Evolutionary conservation across 2,888 invertebrate species (phyloP), one percentile per base, ranked within the genome.

Genomic region (Pheosia tremula): DNA sequence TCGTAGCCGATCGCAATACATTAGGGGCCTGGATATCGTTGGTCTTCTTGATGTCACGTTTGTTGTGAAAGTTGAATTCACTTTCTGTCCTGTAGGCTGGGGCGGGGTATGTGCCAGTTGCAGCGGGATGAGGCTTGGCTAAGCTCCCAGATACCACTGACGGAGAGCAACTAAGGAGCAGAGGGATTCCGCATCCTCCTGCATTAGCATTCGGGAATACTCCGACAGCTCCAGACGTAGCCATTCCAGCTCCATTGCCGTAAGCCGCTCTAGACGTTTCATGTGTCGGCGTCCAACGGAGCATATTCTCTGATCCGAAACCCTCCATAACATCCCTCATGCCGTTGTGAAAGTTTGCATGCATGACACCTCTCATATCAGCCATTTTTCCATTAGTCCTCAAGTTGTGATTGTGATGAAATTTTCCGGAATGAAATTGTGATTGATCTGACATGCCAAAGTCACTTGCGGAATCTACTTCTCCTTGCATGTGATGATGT

Each of bases 111-210:
- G 70, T 63, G 3, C 65, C 56, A 13, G 55, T 56, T 38, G 82
- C 69, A 3, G 80, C 65, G 6, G 84, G 75, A 13, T 85, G 83
- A 1, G 85, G 55, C 64, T 89, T 89, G 6, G 89, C 84, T 66
- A 91, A 73, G 64, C 84, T 89, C 5, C 92, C 92, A 9, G 88
- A 82, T 1, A 87, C 87, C 7, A 93, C 87, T 0, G 87, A 86
- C 2, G 93, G 93, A 0, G 89, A 89, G 72, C 93, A 94, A 74
- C 93, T 93, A 53, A 94, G 74, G 41, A 93, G 77, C 58, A 93
- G 71, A 3, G 93, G 93, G 45, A 93, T 88, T 8, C 85, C 90
- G 62, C 92, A 93, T 24, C 85, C 80, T n/a, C 89, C 87, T 9
- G 84, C 76, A 59, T 87, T 88, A n/a, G 90, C 89, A 57, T 85